A percentile compares a stretch with the other conserved stretches of the same genome.
Evolutionary conservation across 2,113 vertebrate genomes (phyloP).

Genomic region (Myotis brandtii): DNA sequence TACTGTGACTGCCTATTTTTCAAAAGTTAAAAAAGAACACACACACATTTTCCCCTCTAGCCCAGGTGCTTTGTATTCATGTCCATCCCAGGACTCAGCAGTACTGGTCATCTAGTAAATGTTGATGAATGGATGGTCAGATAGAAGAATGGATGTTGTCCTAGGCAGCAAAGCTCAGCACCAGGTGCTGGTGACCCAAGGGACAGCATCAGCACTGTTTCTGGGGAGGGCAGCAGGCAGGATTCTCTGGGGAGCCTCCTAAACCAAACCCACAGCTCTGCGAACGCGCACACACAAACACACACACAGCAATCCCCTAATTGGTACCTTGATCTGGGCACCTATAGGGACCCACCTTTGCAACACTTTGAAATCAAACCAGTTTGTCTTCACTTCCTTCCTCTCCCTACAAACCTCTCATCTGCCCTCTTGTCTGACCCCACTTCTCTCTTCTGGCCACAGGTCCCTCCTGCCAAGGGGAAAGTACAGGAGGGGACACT

Average conservation of each 20-base stretch:
- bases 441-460: not conserved
- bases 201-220: not conserved
- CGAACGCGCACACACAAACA: rapidly evolving
- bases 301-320: not conserved
- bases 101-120: not conserved
- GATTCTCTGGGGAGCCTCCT: not conserved
- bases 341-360: not conserved
- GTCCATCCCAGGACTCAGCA: not conserved
- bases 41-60: not conserved
- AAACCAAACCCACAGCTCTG: not conserved
- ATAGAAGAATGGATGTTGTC: not conserved
- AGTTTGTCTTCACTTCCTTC: not conserved
- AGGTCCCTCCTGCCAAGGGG: not conserved
- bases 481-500: not conserved
- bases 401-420: not conserved
- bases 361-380: not conserved
- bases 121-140: not conserved
- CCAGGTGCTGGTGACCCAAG: not conserved
- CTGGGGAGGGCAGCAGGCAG: not conserved
- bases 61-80: not conserved
- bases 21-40: not conserved
- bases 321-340: not conserved
- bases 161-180: constrained; percentile 49
- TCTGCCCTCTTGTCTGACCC: not conserved
- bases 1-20: not conserved